phyloP scores from a whole-genome alignment of 2,888 invertebrate genomes.

The Linnaemya vulpina region DNA sequence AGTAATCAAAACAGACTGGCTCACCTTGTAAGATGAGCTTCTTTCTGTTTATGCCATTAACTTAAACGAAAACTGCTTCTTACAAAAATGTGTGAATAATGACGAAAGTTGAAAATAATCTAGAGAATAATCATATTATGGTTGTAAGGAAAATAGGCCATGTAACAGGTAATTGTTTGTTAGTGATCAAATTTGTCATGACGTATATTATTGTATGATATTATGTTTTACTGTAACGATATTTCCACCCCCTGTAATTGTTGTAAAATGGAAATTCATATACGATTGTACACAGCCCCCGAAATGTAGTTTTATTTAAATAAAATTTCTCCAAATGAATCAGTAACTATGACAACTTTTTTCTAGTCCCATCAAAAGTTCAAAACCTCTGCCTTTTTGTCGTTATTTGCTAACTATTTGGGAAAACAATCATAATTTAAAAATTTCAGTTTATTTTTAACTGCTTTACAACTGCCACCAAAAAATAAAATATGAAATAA shows the following conservation, averaged over 20 bases:
- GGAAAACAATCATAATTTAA: slow-evolving; percentile 9
- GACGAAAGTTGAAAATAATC: not conserved
- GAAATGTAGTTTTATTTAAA: not conserved
- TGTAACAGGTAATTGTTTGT: slow-evolving; percentile 20
- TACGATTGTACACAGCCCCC: too few species aligned
- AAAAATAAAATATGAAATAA: not conserved
- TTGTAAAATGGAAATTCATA: too few species aligned
- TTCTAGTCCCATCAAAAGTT: slow-evolving; percentile 8
- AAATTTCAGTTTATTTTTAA: slow-evolving; percentile 12
- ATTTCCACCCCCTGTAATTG: too few species aligned
- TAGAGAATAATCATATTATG: not conserved
- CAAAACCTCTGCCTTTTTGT: slow-evolving; percentile 18
- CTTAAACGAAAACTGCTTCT: not conserved
- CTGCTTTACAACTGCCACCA: slow-evolving; percentile 7
- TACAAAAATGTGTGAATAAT: not conserved
- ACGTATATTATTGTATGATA: too few species aligned
- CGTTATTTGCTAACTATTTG: not conserved
- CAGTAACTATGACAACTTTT: not conserved
- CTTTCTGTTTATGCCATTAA: not conserved
- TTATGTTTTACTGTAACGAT: too few species aligned
- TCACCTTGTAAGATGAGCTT: too few species aligned
- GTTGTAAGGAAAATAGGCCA: not conserved
- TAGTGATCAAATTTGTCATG: too few species aligned
- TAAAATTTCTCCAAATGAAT: not conserved
- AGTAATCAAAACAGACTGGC: not conserved